Evolutionary conservation across 1,140 invertebrate species (phyloP).

Genomic region (Drosophila bocqueti): DNA sequence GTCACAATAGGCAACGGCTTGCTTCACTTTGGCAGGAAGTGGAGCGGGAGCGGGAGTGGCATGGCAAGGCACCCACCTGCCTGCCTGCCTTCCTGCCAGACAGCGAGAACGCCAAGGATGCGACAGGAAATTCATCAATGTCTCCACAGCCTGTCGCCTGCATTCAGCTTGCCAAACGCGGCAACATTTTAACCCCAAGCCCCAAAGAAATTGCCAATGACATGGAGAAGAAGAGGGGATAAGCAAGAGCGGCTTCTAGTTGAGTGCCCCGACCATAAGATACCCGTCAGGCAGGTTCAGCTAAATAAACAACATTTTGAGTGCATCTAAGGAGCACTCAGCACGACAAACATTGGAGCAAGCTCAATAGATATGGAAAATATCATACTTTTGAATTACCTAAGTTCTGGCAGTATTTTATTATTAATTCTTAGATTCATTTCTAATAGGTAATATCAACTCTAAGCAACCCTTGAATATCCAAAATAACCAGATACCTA

Average conservation of each 20-base stretch:
- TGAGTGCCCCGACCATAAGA: conserved; percentile 7
- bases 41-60: conserved; percentile 8
- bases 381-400: neutral
- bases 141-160: conserved; percentile 70
- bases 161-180: conserved; percentile 59
- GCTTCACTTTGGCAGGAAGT: conserved; percentile 39
- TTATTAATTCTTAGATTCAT: neutral
- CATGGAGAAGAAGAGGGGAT: conserved; percentile 20
- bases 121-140: conserved; percentile 83
- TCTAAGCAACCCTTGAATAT: neutral
- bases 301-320: neutral
- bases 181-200: conserved; percentile 68
- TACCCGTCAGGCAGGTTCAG: conserved; percentile 3
- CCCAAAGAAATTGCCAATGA: conserved; percentile 77
- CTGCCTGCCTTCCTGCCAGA: conserved; percentile 10
- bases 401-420: neutral
- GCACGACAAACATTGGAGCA: neutral
- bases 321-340: conserved; percentile 1
- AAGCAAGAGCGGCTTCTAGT: conserved; percentile 3
- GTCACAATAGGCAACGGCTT: conserved; percentile 72
- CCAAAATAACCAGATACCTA: neutral
- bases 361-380: neutral
- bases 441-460: neutral
- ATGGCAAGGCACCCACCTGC: neutral
- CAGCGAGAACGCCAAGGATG: conserved; percentile 55